Base-by-base conservation (phyloP, 1,140 invertebrate species). In the Apis cerana region DNA sequence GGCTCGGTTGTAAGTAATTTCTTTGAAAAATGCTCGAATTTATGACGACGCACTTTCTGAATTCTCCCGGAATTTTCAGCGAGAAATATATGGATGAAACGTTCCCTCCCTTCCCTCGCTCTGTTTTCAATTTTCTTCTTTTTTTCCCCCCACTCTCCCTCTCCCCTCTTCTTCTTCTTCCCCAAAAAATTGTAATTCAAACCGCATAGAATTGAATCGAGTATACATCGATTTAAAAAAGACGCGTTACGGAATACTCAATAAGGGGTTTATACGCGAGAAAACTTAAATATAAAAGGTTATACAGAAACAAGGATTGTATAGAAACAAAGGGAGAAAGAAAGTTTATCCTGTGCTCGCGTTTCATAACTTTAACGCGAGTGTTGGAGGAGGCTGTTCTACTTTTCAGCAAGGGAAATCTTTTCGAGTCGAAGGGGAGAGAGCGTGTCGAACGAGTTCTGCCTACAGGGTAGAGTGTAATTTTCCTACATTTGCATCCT, bases 71-170 rank as follows among this genome's bases (percentile, higher is more conserved):
- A 11, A 59, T 59, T 59, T 59, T 59, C 21, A n/a, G 11, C 58
- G 12, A 43, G 11, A n/a, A 13, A 68, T 48, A 48, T 68, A 68
- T 48, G n/a, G 23, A 7, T 15, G 13, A 12, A 23, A 12, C 8
- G 0, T 43, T 43, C 2, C 33, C 33, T 2, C 0, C 33, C 33
- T 4, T 33, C 33, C 33, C 5, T 7, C 33, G 0, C 10, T 0
- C 11, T 54, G 3, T 12, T 15, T 54, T 54, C 52, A 43, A 43
- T 43, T 43, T 43, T 43, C 33, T 43, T 43, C 33, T 33, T 64
- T 64, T 27, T 23, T 64, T 15, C 12, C 33, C 12, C 10, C 52
- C 52, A 8, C 0, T 13, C 13, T 61, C 11, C 13, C 21, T 23
- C 21, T 1, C 33, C 2, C 33, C 3, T 5, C 33, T 2, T 0